Percentiles rank a stretch among this genome's conserved stretches.
Evolutionary conservation across 2,797 vertebrate species (phyloP).

Genomic region (Lepus oiostolus): DNA sequence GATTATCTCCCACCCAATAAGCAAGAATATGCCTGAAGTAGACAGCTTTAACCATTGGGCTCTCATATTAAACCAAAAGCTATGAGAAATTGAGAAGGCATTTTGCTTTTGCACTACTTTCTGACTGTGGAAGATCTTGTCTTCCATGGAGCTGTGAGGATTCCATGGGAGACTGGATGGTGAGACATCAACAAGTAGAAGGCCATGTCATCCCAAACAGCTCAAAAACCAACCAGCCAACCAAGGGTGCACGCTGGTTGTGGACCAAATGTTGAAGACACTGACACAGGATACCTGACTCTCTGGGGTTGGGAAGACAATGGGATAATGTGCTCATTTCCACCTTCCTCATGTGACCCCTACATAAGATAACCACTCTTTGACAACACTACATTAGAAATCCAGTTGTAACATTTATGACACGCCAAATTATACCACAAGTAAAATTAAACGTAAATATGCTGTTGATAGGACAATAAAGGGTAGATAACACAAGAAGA

Average conservation of each 20-base stretch:
- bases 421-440: background rate
- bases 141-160: too few species aligned
- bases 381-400: background rate
- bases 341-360: background rate
- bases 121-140: too few species aligned
- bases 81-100: background rate
- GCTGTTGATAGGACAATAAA: background rate
- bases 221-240: too few species aligned
- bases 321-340: background rate
- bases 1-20: background rate
- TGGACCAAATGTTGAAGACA: background rate
- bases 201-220: too few species aligned
- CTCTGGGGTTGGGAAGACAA: fast-evolving
- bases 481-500: background rate
- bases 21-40: background rate
- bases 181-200: too few species aligned
- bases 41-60: background rate
- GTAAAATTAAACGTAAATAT: background rate
- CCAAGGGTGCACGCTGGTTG: too few species aligned
- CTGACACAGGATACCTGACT: background rate
- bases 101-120: background rate
- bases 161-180: too few species aligned
- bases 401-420: background rate
- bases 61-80: background rate
- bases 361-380: background rate